Evolutionary conservation across 2,888 invertebrate species (phyloP).

Genomic region (Magallana nippona): DNA sequence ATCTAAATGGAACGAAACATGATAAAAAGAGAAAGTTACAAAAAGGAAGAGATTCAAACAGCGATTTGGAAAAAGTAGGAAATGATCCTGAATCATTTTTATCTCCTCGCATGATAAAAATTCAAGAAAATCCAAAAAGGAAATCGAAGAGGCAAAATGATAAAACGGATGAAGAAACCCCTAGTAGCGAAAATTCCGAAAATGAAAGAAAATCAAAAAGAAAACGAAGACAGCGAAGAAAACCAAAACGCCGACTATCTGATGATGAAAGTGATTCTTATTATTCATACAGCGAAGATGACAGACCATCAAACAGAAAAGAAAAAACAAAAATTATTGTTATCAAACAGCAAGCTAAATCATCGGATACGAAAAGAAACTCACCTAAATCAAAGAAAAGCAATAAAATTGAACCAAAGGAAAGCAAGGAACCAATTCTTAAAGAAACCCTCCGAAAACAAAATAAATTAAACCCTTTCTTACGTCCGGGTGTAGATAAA

Average conservation of each 20-base stretch:
- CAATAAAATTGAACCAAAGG: background rate
- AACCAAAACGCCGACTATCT: background rate
- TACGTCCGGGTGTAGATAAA: background rate
- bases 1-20: background rate
- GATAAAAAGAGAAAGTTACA: background rate
- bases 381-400: background rate
- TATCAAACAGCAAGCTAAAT: background rate
- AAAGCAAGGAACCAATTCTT: background rate
- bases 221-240: background rate
- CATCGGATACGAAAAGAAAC: background rate
- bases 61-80: background rate
- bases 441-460: background rate
- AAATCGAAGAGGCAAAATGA: background rate
- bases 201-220: background rate
- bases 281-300: background rate
- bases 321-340: background rate
- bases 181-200: background rate
- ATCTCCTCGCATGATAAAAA: constrained; percentile 2
- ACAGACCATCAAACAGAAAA: background rate
- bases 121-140: constrained; percentile 8
- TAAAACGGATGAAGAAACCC: background rate
- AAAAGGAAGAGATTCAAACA: background rate
- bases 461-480: constrained; percentile 1
- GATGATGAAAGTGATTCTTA: constrained; percentile 3
- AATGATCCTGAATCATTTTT: background rate